Percentiles rank a stretch among this genome's conserved stretches.
phyloP scores from a whole-genome alignment of 92 coral and sea anemone species.

The Epizoanthus rinbou region DNA sequence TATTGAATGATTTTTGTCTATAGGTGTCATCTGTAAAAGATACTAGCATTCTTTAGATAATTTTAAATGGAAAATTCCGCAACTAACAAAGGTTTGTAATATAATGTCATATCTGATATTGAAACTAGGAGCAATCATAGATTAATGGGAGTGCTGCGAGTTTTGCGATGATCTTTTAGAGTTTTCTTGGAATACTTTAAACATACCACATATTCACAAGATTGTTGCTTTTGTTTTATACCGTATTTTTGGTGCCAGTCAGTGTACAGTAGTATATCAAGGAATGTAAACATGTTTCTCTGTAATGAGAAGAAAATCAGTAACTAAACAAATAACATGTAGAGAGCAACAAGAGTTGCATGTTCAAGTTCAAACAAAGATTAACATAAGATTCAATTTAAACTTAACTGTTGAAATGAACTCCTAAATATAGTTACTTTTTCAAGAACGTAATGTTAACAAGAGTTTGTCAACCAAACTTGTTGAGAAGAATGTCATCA shows the following conservation, averaged over 20 bases:
- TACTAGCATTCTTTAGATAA: no score
- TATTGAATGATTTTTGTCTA: no score
- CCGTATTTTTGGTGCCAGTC: constrained; percentile 12
- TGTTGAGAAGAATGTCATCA: constrained; percentile 25
- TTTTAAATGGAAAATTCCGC: no score
- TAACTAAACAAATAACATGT: constrained; percentile 20
- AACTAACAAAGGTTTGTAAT: no score
- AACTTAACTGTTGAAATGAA: constrained; percentile 9
- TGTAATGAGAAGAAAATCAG: constrained; percentile 32
- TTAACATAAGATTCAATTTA: neutral
- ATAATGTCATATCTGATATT: no score
- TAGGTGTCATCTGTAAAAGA: no score
- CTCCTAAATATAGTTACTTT: constrained; percentile 1
- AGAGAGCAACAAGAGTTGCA: constrained; percentile 7
- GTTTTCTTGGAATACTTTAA: constrained; percentile 26
- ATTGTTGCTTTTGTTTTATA: constrained; percentile 21
- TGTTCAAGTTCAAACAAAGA: neutral
- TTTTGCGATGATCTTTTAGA: neutral
- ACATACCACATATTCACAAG: constrained; percentile 29
- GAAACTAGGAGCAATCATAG: constrained; percentile 16
- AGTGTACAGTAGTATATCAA: no score
- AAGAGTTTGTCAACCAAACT: constrained; percentile 25
- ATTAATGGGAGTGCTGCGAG: constrained; percentile 24
- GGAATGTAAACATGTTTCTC: neutral
- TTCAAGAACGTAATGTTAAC: constrained; percentile 13